These are phyloP conservation scores for Sebastes miniatus DNA, from an alignment of 2,797 vertebrate genomes.

Conservation along the genomic window DNA sequence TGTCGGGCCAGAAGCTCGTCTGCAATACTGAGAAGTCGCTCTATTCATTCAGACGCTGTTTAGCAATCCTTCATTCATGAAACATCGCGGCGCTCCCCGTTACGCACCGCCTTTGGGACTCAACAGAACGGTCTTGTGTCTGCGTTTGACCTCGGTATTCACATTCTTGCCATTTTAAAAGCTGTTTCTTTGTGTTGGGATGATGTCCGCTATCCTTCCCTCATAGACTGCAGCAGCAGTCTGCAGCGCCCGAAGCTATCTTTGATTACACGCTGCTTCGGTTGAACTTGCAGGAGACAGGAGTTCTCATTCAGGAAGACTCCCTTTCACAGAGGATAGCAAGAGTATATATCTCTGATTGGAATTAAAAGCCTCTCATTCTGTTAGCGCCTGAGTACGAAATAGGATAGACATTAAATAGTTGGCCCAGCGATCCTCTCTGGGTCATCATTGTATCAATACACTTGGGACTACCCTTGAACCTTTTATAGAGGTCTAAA, in stretches of 20 bases:
- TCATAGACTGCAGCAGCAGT: constrained; percentile 48
- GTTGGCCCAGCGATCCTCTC: neutral
- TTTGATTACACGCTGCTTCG: constrained; percentile 65
- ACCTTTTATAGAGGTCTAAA: constrained; percentile 1
- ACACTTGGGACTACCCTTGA: neutral
- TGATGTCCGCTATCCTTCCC: constrained; percentile 59
- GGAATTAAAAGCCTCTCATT: constrained; percentile 52
- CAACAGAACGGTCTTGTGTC: constrained; percentile 61
- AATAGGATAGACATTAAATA: constrained; percentile 41
- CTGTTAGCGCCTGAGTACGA: constrained; percentile 14
- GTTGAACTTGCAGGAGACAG: constrained; percentile 72
- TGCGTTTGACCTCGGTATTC: constrained; percentile 67
- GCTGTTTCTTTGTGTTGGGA: constrained; percentile 70
- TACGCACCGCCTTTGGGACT: constrained; percentile 36
- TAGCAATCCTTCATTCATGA: constrained; percentile 56
- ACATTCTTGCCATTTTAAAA: constrained; percentile 72
- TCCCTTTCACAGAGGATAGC: constrained; percentile 40
- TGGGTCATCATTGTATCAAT: constrained; percentile 24
- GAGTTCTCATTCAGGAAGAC: constrained; percentile 64
- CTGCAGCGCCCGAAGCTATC: constrained; percentile 67
- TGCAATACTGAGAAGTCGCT: constrained; percentile 31
- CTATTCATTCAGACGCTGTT: constrained; percentile 47
- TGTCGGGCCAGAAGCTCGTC: constrained; percentile 41
- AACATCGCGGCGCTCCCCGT: constrained; percentile 18
- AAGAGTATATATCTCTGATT: constrained; percentile 19